Conservation (phyloP, 1,140 invertebrate genomes). For the Brachionus koreanus region DNA sequence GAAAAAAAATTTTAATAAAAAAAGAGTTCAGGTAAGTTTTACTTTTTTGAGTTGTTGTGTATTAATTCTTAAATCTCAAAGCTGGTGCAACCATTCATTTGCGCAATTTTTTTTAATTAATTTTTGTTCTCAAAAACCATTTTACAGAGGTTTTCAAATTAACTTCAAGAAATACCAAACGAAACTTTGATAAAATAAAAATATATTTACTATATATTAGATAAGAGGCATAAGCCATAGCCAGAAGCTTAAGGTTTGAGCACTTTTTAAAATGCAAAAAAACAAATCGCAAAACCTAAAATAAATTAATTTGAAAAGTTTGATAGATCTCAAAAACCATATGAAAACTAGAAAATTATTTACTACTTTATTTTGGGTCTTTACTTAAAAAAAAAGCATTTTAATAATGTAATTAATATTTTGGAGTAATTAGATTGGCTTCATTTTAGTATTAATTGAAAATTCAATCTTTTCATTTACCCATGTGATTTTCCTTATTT, state of each 20-base stretch:
- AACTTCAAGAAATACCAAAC: not conserved
- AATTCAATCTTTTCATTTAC: not conserved
- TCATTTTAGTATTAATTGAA: not conserved
- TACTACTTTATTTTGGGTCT: not conserved
- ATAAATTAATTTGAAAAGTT: not conserved
- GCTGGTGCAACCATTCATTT: not conserved
- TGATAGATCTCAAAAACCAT: not conserved
- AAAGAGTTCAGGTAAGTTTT: conserved; percentile 3
- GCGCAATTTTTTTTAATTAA: not conserved
- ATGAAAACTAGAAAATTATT: no score
- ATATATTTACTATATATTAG: not conserved
- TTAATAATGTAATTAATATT: not conserved
- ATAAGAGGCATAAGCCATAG: not conserved
- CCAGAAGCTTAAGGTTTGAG: not conserved
- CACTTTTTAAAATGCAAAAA: not conserved
- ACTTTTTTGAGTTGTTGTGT: not conserved
- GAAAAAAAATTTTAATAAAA: not conserved
- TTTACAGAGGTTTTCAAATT: not conserved
- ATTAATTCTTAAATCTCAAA: not conserved
- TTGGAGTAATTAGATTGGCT: not conserved
- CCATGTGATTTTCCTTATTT: not conserved
- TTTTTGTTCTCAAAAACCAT: not conserved
- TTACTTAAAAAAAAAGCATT: not conserved
- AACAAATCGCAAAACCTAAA: not conserved
- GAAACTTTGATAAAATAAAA: not conserved